Conservation (phyloP, 2,888 invertebrate species). For the Dyspetes luteomarginatus region DNA sequence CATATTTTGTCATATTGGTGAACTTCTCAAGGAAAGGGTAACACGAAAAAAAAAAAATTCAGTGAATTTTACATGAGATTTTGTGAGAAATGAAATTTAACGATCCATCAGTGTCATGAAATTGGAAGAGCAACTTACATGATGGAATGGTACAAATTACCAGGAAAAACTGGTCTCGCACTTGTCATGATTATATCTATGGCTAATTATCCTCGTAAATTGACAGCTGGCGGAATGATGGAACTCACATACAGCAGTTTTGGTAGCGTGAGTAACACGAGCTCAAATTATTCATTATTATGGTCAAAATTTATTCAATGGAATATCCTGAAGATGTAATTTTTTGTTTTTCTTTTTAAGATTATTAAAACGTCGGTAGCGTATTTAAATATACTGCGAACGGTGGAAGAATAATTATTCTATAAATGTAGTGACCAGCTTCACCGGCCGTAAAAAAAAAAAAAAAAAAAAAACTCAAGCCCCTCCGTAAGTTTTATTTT, state of each 20-base stretch:
- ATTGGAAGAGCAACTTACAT: conserved; percentile 66
- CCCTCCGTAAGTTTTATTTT: too few species aligned
- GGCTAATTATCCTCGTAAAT: conserved; percentile 65
- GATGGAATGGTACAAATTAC: conserved; percentile 70
- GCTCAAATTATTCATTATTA: not conserved
- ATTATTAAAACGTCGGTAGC: conserved; percentile 28
- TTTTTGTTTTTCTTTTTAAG: conserved; percentile 29
- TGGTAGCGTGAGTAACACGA: conserved; percentile 68
- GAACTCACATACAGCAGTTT: conserved; percentile 70
- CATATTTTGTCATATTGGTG: conserved; percentile 77
- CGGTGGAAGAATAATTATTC: conserved; percentile 9
- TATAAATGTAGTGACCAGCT: not conserved
- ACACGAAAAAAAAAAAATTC: not conserved
- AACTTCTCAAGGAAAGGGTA: conserved; percentile 75
- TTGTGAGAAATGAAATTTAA: not conserved
- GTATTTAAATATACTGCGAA: conserved; percentile 56
- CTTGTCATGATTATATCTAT: conserved; percentile 67
- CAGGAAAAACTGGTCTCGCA: conserved; percentile 58
- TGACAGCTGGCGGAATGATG: conserved; percentile 71
- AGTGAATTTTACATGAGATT: not conserved
- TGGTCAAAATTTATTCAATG: not conserved
- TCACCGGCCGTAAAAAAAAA: too few species aligned
- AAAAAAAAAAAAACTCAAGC: not conserved
- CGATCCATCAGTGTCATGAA: conserved; percentile 56
- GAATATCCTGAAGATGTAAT: conserved; percentile 20